phyloP scores from a whole-genome alignment of 2,113 vertebrate species.

The Hydrolagus affinis region DNA sequence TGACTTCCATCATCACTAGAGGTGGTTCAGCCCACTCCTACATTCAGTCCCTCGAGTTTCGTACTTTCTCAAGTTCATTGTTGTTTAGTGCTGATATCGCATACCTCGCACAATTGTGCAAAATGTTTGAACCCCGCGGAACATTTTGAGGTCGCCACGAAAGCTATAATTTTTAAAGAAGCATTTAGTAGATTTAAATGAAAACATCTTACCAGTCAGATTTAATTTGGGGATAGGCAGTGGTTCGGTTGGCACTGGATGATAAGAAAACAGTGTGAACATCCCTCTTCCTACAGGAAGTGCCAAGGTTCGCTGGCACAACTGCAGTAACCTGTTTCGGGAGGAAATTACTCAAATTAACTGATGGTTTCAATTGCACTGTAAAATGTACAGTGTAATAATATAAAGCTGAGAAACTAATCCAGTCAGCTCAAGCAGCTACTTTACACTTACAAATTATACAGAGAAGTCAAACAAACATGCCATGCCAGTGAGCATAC shows the following conservation, averaged over 20 bases:
- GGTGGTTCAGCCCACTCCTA: too few species aligned
- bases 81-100: too few species aligned
- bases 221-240: constrained; percentile 90
- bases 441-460: too few species aligned
- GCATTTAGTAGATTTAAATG: not conserved
- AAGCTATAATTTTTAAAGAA: not conserved
- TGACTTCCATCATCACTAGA: not conserved
- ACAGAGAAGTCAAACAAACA: too few species aligned
- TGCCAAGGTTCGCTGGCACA: constrained; percentile 93
- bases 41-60: too few species aligned
- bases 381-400: not conserved
- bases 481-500: too few species aligned
- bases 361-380: too few species aligned
- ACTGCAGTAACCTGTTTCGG: constrained; percentile 71
- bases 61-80: too few species aligned
- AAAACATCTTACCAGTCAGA: constrained; percentile 69
- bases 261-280: constrained; percentile 92
- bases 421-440: too few species aligned
- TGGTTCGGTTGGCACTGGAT: constrained; percentile 87
- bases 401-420: not conserved
- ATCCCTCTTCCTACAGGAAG: constrained; percentile 89
- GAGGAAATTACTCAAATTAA: not conserved
- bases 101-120: too few species aligned
- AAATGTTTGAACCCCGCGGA: not conserved
- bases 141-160: not conserved